Percentiles rank a stretch among this genome's conserved stretches.
Conservation (phyloP, 2,797 vertebrate species). For the Masticophis lateralis region DNA sequence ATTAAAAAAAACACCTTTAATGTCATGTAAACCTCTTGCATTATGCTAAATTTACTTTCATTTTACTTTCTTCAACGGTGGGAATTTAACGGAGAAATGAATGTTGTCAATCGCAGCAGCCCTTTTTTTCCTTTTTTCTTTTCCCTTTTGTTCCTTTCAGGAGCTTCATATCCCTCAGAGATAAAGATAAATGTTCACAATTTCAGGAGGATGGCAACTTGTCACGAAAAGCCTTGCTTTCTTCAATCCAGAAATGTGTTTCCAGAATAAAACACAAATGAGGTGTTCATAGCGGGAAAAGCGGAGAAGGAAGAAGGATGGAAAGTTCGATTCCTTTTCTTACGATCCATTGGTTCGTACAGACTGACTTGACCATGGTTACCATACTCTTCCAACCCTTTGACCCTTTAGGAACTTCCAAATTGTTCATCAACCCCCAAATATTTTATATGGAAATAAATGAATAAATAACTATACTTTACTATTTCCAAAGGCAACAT, state of each 20-base stretch:
- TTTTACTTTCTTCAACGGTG: not conserved
- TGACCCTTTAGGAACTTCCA: not conserved
- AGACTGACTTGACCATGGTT: not conserved
- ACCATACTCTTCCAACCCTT: not conserved
- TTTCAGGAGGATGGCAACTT: not conserved
- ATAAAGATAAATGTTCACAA: not conserved
- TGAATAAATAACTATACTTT: not conserved
- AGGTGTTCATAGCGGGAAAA: not conserved
- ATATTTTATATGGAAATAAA: not conserved
- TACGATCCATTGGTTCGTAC: not conserved
- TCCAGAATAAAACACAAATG: not conserved
- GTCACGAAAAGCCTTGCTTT: not conserved
- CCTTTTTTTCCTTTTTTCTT: not conserved
- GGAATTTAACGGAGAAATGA: not conserved
- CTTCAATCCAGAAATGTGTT: not conserved
- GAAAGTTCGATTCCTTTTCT: not conserved
- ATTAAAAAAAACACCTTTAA: not conserved
- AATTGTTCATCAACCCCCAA: not conserved
- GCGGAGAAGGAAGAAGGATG: not conserved
- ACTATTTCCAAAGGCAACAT: not conserved
- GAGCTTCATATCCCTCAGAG: not conserved
- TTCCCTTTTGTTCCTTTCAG: not conserved
- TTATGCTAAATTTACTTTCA: not conserved
- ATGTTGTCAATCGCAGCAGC: not conserved
- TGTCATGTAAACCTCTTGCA: not conserved